These are phyloP conservation scores for Gastracanthus pulcherrimus DNA, from an alignment of 2,888 invertebrate species.

Conservation along the genomic window DNA sequence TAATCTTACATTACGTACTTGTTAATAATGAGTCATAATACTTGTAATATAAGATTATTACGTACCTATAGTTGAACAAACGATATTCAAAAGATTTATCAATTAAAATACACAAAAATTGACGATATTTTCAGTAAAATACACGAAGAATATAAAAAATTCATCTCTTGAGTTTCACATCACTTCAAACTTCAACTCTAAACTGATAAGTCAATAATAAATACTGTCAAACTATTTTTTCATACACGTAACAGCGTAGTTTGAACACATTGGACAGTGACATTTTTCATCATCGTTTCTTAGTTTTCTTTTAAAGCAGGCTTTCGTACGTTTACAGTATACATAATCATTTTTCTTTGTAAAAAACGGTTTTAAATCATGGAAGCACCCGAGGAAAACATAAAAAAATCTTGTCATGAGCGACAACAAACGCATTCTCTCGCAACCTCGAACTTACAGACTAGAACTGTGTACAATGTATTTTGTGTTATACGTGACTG, in stretches of 20 bases:
- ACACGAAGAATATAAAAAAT: not conserved
- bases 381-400: constrained; percentile 16
- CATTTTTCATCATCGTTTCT: not conserved
- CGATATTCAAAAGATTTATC: not conserved
- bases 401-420: not conserved
- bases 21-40: no score
- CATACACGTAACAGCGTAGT: not conserved
- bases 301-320: not conserved
- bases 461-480: no score
- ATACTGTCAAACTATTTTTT: constrained; percentile 9
- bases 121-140: not conserved
- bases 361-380: constrained; percentile 15
- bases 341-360: not conserved
- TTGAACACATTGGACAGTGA: constrained; percentile 33
- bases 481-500: not conserved
- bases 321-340: not conserved
- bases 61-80: not conserved
- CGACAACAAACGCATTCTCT: not conserved
- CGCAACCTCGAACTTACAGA: constrained; percentile 4
- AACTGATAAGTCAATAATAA: not conserved
- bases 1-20: not conserved
- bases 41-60: not conserved
- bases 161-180: not conserved
- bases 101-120: not conserved
- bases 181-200: not conserved